A percentile compares a stretch with the other conserved stretches of the same genome.
Conservation (phyloP, 2,888 invertebrate species). For the Brachypterus glaber region DNA sequence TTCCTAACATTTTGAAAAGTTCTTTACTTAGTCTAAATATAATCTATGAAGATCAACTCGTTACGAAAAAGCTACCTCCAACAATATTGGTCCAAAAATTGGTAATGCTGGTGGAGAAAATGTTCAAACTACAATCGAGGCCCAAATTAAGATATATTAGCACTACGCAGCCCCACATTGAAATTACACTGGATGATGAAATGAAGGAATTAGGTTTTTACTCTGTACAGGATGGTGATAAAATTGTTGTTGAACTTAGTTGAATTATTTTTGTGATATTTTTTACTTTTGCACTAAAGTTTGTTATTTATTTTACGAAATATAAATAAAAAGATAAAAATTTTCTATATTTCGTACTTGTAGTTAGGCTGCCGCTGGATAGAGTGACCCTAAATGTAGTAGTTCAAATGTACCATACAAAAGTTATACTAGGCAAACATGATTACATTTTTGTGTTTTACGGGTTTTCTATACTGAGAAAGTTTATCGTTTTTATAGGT, state of each 20-base stretch:
- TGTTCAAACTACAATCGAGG: conserved; percentile 49
- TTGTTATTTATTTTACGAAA: no score
- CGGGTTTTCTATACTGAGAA: no score
- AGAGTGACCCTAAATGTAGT: no score
- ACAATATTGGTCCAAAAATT: conserved; percentile 77
- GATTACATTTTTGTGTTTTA: no score
- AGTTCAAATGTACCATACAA: no score
- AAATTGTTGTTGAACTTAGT: conserved; percentile 58
- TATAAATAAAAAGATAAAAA: no score
- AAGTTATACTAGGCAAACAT: no score
- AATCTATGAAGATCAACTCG: conserved; percentile 42
- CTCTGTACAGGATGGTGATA: conserved; percentile 76
- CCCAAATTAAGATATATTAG: conserved; percentile 47
- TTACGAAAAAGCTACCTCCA: conserved; percentile 62
- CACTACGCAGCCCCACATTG: conserved; percentile 51
- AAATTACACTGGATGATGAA: conserved; percentile 70
- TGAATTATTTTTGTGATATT: no score
- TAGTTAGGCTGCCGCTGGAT: no score
- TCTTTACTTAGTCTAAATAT: conserved; percentile 57
- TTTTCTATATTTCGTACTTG: no score
- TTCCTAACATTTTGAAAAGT: conserved; percentile 54
- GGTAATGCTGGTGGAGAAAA: conserved; percentile 66
- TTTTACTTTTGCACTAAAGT: no score
- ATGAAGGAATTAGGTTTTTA: conserved; percentile 75
- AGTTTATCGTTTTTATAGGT: no score